These are phyloP conservation scores for Aurelia aurita complex sp. Pacific DNA, from an alignment of 30 jellyfish, hydroid and myxozoan species.

Conservation along the genomic window DNA sequence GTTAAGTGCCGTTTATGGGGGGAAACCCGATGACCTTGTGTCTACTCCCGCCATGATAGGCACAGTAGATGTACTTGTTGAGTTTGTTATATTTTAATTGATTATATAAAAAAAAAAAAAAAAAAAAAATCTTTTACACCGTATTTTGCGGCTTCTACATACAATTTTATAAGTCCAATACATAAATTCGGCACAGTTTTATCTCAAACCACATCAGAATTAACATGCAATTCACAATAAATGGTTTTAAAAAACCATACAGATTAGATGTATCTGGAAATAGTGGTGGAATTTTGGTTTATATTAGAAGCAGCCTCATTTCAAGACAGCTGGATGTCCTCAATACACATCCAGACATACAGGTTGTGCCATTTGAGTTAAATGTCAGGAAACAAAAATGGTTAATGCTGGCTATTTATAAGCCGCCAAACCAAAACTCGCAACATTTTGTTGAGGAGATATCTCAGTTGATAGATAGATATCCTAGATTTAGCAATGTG, in stretches of 20 bases:
- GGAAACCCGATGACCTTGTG: too few species aligned
- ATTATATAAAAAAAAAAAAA: too few species aligned
- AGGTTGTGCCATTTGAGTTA: background rate
- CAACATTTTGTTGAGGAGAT: background rate
- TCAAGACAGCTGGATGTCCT: background rate
- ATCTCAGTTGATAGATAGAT: background rate
- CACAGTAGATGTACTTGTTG: too few species aligned
- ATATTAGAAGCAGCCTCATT: background rate
- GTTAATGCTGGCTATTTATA: background rate
- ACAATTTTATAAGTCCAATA: too few species aligned
- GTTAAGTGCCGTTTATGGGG: too few species aligned
- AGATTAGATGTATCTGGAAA: background rate
- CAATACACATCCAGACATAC: background rate
- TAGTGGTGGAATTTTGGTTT: background rate
- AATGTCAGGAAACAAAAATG: constrained; percentile 3
- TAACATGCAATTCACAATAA: background rate
- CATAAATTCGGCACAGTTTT: too few species aligned
- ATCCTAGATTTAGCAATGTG: background rate
- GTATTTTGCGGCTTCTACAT: too few species aligned
- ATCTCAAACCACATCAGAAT: too few species aligned
- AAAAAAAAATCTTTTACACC: too few species aligned
- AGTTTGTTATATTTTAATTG: too few species aligned
- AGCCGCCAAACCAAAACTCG: background rate
- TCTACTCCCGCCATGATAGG: too few species aligned
- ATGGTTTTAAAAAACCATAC: background rate